Evolutionary conservation across 2,113 vertebrate genomes (phyloP).

Genomic region (Melanerpes formicivorus): DNA sequence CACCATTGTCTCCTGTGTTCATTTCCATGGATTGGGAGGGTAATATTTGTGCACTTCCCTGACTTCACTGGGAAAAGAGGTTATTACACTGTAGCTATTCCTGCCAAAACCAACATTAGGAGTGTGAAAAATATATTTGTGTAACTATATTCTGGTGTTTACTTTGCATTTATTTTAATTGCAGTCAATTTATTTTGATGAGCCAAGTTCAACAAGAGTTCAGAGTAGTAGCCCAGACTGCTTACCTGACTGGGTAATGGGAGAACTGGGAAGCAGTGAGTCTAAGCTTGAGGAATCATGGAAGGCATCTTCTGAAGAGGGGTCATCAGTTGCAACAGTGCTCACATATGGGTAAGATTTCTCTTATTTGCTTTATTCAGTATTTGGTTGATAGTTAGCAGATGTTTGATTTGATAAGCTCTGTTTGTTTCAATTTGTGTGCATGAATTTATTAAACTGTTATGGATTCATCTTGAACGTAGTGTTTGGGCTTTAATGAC

Average conservation of each 20-base stretch:
- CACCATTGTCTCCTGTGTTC: not conserved
- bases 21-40: not conserved
- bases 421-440: not conserved
- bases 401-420: not conserved
- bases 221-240: constrained; percentile 38
- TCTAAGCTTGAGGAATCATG: constrained; percentile 58
- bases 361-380: not conserved
- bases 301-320: constrained; percentile 58
- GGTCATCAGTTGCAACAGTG: constrained; percentile 22
- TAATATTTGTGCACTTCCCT: not conserved
- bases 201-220: constrained; percentile 71
- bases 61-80: not conserved
- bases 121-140: not conserved
- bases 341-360: constrained; percentile 60
- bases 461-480: not conserved
- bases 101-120: not conserved
- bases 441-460: not conserved
- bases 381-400: not conserved
- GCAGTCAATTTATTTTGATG: constrained; percentile 91
- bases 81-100: not conserved
- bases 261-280: constrained; percentile 74
- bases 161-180: constrained; percentile 49
- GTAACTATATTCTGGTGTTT: not conserved
- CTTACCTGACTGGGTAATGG: constrained; percentile 84
- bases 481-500: not conserved